Base-by-base conservation (phyloP, 2,888 invertebrate genomes). In the Drosophila kuntzei region DNA sequence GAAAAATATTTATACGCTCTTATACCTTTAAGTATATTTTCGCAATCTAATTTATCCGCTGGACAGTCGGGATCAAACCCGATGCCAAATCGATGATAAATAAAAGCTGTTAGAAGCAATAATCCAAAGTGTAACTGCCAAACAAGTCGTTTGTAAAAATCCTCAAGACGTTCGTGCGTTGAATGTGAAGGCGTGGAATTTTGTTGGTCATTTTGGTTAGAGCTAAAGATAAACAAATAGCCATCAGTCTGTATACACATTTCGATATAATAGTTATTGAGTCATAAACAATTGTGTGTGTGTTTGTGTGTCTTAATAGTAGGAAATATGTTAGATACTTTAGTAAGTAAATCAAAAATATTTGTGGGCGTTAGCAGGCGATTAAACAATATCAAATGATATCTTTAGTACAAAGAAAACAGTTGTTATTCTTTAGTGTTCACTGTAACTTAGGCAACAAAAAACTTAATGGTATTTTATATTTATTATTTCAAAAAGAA, bases 51-150 rank as follows among this genome's bases (percentile, higher is more conserved):
- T 36, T 57, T 78, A 50, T 36, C 49, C 71, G 71, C 49, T 61
- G 76, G 60, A 46, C 74, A 73, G 60, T 43, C 25, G 49, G 37
- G 70, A 71, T 66, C 72, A 64, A 65, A 63, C 9, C 50, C 54
- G 65, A 60, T 72, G 81, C 73, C 71, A 79, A 83, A 81, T 87
- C 77, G 76, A 87, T 81, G 85, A 87, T 87, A 87, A 84, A 83
- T 84, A 83, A 87, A 81, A 67, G 79, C 84, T 70, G 58, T 69
- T 81, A 79, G 70, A 87, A 80, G 87, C 85, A 83, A 83, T 83
- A 83, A 83, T 87, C 74, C 76, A 71, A 73, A 65, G 64, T 54
- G 70, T 55, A 32, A 69, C 73, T 59, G 73, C 77, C 75, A 76
- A 76, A 71, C 58, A 72, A 76, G 68, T 72, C 76, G 72, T 77